These are phyloP conservation scores for Furcula furcula DNA, from an alignment of 2,888 invertebrate genomes.

Conservation along the genomic window DNA sequence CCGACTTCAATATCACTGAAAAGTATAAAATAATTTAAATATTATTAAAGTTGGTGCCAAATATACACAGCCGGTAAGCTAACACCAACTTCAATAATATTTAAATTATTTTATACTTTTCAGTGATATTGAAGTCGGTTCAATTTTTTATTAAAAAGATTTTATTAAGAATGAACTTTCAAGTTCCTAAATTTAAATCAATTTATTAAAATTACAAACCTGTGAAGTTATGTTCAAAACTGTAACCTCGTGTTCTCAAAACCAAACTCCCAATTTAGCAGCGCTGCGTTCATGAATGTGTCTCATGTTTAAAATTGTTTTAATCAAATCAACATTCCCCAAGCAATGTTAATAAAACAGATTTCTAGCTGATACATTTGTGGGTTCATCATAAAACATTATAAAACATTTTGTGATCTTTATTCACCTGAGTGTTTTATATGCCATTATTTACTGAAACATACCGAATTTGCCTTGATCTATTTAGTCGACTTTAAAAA, in stretches of 20 bases:
- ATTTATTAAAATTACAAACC: too few relatives aligned
- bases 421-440: slow-evolving; percentile 7
- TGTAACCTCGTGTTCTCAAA: not conserved
- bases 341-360: not conserved
- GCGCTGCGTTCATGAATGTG: not conserved
- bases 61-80: too few relatives aligned
- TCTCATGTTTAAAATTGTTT: not conserved
- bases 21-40: too few relatives aligned
- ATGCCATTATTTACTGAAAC: not conserved
- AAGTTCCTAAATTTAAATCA: too few relatives aligned
- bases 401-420: not conserved
- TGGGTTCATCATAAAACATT: not conserved
- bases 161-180: too few relatives aligned
- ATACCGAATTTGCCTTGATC: slow-evolving; percentile 6
- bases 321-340: not conserved
- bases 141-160: too few relatives aligned
- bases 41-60: too few relatives aligned
- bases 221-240: not conserved
- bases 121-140: too few relatives aligned
- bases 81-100: too few relatives aligned
- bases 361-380: not conserved
- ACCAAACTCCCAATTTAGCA: not conserved
- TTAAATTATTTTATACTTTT: too few relatives aligned
- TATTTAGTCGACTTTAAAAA: slow-evolving; percentile 4
- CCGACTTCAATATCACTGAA: too few relatives aligned